Evolutionary conservation across 2,888 invertebrate genomes (phyloP).

Genomic region (Lottia scabra): DNA sequence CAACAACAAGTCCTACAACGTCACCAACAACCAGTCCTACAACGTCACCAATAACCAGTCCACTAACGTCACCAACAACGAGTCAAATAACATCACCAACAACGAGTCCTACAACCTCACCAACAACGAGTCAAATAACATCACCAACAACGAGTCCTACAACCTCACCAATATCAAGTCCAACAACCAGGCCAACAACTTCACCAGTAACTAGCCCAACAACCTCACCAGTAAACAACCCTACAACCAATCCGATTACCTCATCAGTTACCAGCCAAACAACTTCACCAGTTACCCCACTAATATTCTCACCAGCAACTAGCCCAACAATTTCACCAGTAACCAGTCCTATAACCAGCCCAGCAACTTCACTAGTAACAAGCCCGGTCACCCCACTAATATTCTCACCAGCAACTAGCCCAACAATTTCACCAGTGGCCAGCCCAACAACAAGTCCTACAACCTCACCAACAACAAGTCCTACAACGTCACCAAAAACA

Average conservation of each 20-base stretch:
- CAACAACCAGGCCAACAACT: neutral
- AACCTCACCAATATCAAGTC: neutral
- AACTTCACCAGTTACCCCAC: neutral
- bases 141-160: neutral
- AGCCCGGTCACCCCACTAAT: neutral
- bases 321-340: neutral
- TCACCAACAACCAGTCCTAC: neutral
- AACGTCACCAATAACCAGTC: neutral
- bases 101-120: neutral
- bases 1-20: neutral
- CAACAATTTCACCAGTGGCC: neutral
- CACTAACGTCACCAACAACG: neutral
- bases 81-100: neutral
- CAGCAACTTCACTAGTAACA: neutral
- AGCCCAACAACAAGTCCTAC: neutral
- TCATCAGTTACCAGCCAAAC: neutral
- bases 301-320: neutral
- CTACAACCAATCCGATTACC: neutral
- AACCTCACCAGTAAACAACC: neutral
- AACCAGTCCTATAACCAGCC: neutral
- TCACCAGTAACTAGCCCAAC: neutral
- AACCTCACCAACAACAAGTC: neutral
- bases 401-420: neutral
- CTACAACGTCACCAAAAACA: too few relatives aligned
- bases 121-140: neutral